A percentile compares a stretch with the other conserved stretches of the same genome.
These are phyloP conservation scores for Zaprionus ornatus DNA, from an alignment of 1,140 invertebrate species.

Conservation along the genomic window DNA sequence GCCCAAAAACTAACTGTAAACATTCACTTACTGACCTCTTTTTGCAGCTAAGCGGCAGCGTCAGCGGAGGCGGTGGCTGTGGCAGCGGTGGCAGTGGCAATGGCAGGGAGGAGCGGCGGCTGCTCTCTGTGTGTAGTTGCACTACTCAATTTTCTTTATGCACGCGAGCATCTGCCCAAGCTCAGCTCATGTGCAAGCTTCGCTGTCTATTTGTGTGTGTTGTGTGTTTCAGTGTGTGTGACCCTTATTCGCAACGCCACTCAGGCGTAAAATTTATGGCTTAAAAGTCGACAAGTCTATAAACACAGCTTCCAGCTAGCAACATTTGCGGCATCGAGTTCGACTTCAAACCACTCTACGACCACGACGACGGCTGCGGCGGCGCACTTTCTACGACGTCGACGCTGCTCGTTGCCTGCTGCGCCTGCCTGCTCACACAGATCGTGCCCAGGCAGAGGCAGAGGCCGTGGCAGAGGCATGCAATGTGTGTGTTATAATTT, in stretches of 20 bases:
- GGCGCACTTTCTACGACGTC: conserved; percentile 68
- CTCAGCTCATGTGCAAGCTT: conserved; percentile 41
- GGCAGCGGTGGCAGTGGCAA: background rate
- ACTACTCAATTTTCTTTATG: conserved; percentile 76
- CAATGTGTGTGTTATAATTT: conserved; percentile 73
- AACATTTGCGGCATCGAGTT: conserved; percentile 40
- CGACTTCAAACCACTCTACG: conserved; percentile 33
- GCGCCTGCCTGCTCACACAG: conserved; percentile 4
- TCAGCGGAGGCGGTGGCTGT: background rate
- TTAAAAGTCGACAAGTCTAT: conserved; percentile 81
- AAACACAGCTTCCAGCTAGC: conserved; percentile 79
- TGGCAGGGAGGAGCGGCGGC: conserved; percentile 6
- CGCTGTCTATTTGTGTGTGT: conserved; percentile 25
- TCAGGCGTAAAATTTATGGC: conserved; percentile 82
- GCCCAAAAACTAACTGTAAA: conserved; percentile 81
- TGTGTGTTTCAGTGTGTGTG: conserved; percentile 59
- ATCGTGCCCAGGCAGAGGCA: conserved; percentile 30
- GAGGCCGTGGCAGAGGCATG: conserved; percentile 25
- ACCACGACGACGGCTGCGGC: conserved; percentile 12
- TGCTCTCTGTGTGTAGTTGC: conserved; percentile 36
- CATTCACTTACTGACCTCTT: conserved; percentile 81
- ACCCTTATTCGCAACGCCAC: conserved; percentile 79
- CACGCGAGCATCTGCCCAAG: conserved; percentile 65
- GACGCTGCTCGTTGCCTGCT: background rate
- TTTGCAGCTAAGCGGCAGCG: conserved; percentile 39